These are phyloP conservation scores for Scartelaos histophorus DNA, from an alignment of 2,113 vertebrate genomes.

Conservation along the genomic window DNA sequence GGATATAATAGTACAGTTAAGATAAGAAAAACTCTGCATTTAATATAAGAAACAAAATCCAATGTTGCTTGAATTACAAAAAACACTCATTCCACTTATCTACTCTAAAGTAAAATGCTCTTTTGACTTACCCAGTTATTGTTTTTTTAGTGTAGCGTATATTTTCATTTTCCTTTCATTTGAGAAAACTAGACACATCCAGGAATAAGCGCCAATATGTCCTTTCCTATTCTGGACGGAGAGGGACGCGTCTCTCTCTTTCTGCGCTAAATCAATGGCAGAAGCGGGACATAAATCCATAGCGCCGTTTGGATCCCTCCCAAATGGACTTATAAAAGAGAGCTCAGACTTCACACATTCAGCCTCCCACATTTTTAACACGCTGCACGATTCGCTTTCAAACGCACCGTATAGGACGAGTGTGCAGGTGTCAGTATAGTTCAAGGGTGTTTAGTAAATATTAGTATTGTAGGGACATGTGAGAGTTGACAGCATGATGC, in stretches of 20 bases:
- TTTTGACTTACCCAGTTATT: no score
- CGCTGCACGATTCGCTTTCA: neutral
- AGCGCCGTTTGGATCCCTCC: slow-evolving; percentile 4
- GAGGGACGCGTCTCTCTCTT: neutral
- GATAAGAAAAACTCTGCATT: no score
- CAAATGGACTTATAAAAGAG: slow-evolving; percentile 2
- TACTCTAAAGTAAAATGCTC: no score
- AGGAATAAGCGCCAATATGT: neutral
- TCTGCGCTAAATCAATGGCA: neutral
- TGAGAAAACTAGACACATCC: neutral
- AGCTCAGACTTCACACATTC: slow-evolving; percentile 11
- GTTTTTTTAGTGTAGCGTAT: neutral
- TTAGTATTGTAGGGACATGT: slow-evolving; percentile 40
- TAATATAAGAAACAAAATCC: no score
- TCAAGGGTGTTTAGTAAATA: slow-evolving; percentile 48
- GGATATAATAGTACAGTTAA: no score
- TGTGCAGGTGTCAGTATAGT: neutral
- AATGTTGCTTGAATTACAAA: no score
- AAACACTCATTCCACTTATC: no score
- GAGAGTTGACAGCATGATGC: slow-evolving; percentile 33
- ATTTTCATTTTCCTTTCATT: neutral
- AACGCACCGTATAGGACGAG: neutral
- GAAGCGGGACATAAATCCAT: slow-evolving; percentile 3
- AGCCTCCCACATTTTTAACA: slow-evolving; percentile 20
- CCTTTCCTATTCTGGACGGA: neutral